Base-by-base conservation (phyloP, 1,140 invertebrate genomes). In the Bombus breviceps region DNA sequence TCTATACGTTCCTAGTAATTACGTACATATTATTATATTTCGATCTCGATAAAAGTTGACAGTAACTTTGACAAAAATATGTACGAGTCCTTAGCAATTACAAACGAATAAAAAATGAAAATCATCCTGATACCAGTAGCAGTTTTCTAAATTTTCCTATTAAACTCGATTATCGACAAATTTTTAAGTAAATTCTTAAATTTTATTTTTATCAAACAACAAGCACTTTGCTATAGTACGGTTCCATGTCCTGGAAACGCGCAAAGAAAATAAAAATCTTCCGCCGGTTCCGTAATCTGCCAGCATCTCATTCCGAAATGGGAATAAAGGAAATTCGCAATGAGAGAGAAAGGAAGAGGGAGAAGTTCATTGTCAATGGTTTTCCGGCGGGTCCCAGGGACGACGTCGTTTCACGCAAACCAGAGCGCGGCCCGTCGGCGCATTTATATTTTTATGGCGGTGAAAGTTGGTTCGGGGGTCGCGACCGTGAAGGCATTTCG, bases 401-500 rank as follows among this genome's bases (percentile, higher is more conserved):
- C 15, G 34, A 79, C 66, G 22, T 72, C 32, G 64, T 94, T 94
- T 94, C 93, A 93, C 93, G 93, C 93, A 94, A 95, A 89, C 86
- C 68, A 83, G 79, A 77, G 80, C 89, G 90, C 89, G 75, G 13
- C 28, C 74, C 74, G 47, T 62, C 75, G 81, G 78, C 84, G 90
- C 89, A 92, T 94, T 95, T 94, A 93, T 92, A 93, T 95, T 94
- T 95, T 95, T 95, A 94, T 93, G 93, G 92, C 73, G 92, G 94
- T 93, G 93, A 95, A 95, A 95, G 94, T 95, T 92, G 83, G 84
- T 86, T 85, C 87, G 85, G 91, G 92, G 92, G 92, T 92, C 93
- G 91, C 91, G 86, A 72, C 86, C 88, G 85, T 90, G 88, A 90
- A 86, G 87, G 79, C 84, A 82, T 91, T 84, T 80, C 89, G 86